Evolutionary conservation across 2,797 vertebrate genomes (phyloP).

Genomic region (Heteromormyrus szaboi): DNA sequence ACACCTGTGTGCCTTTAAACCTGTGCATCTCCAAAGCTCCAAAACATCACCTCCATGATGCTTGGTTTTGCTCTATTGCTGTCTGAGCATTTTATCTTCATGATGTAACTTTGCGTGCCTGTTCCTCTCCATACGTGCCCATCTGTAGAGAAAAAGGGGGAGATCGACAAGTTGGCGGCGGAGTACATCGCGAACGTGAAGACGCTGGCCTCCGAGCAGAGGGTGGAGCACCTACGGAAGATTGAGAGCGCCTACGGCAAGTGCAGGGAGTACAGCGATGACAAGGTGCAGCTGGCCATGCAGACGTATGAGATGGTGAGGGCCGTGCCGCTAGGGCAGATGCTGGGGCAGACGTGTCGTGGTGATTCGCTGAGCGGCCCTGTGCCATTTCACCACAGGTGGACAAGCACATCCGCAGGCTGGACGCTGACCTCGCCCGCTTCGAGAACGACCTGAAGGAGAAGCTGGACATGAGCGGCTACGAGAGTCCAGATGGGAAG

Average conservation of each 20-base stretch:
- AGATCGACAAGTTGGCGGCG: constrained; percentile 85
- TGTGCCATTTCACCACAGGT: constrained; percentile 59
- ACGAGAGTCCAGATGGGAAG: constrained; percentile 72
- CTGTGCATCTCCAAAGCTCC: neutral
- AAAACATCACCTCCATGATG: too few relatives aligned
- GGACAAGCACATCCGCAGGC: constrained; percentile 92
- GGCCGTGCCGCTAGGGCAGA: neutral
- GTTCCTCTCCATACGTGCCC: neutral
- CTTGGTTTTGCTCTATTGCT: neutral
- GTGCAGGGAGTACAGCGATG: constrained; percentile 92
- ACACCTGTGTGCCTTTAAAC: neutral
- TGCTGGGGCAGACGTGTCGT: neutral
- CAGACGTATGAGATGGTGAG: constrained; percentile 98
- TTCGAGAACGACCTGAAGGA: constrained; percentile 96
- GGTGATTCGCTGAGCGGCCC: neutral
- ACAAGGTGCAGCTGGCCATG: constrained; percentile 98
- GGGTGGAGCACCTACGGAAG: constrained; percentile 86
- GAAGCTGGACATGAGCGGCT: constrained; percentile 84
- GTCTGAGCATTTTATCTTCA: neutral
- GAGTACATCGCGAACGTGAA: constrained; percentile 83
- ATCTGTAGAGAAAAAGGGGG: constrained; percentile 83
- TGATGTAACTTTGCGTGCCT: neutral
- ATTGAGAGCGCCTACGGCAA: constrained; percentile 88
- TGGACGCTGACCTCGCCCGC: constrained; percentile 88
- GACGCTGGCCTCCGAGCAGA: constrained; percentile 71